Conservation (phyloP, 2,797 vertebrate species). For the Acipenser ruthenus region DNA sequence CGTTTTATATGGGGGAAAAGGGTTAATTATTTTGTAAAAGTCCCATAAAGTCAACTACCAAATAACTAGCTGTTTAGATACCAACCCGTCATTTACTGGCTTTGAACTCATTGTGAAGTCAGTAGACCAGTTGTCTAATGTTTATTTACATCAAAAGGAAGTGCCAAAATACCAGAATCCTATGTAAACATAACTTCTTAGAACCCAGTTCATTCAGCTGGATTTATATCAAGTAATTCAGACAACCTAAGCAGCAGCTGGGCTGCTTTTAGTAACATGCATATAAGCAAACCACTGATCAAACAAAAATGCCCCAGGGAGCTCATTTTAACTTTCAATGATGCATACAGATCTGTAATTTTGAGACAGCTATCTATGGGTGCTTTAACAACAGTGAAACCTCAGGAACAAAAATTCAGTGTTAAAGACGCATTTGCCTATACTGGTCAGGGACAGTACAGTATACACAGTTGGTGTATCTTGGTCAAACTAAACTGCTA, state of each 20-base stretch:
- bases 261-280: constrained; percentile 5
- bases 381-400: constrained; percentile 2
- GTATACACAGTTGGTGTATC: not conserved
- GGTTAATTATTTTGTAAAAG: no score
- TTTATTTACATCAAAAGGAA: constrained; percentile 6
- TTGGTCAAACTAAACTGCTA: not conserved
- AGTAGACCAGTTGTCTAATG: not conserved
- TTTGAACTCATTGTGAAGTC: constrained; percentile 1
- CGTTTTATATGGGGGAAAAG: not conserved
- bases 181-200: constrained; percentile 17
- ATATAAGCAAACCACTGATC: not conserved
- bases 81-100: not conserved
- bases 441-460: not conserved
- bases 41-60: not conserved
- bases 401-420: not conserved
- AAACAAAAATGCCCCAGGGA: constrained; percentile 12
- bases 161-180: constrained; percentile 19
- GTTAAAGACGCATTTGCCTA: not conserved
- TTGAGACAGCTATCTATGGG: not conserved
- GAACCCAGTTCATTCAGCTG: constrained; percentile 15
- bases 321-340: constrained; percentile 17
- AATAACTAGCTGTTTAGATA: not conserved
- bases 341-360: constrained; percentile 4
- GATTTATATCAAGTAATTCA: constrained; percentile 23
- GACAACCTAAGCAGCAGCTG: constrained; percentile 21